Evolutionary conservation across 2,797 vertebrate genomes (phyloP).

Genomic region (Macropus fuliginosus): DNA sequence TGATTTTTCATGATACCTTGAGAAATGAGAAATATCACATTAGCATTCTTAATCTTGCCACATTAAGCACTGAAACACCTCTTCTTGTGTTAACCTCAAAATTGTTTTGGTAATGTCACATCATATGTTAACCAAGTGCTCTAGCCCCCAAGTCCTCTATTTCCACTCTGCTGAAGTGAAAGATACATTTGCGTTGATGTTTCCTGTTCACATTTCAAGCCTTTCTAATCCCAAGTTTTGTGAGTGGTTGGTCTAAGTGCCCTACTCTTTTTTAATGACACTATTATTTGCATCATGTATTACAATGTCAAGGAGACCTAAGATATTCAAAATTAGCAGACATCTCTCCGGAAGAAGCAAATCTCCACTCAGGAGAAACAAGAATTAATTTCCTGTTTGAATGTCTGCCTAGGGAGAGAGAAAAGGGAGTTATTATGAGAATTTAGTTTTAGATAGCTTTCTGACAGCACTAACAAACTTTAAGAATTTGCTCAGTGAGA

Average conservation of each 20-base stretch:
- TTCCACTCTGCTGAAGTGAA: slow-evolving; percentile 53
- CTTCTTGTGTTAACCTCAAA: slow-evolving; percentile 59
- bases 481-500: too few species aligned
- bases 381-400: neutral
- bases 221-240: slow-evolving; percentile 51
- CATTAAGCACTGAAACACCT: slow-evolving; percentile 43
- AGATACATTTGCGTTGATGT: slow-evolving; percentile 7
- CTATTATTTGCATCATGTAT: slow-evolving; percentile 75
- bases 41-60: slow-evolving; percentile 66
- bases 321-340: slow-evolving; percentile 77
- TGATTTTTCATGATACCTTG: slow-evolving; percentile 53
- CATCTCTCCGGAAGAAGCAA: slow-evolving; percentile 64
- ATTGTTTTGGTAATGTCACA: neutral
- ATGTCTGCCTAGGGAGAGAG: neutral
- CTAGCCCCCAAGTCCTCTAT: neutral
- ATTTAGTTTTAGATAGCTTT: neutral
- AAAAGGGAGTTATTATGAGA: neutral
- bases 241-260: slow-evolving; percentile 57
- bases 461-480: too few species aligned
- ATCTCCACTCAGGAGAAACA: slow-evolving; percentile 71
- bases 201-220: slow-evolving; percentile 65
- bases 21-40: slow-evolving; percentile 74
- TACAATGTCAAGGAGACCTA: slow-evolving; percentile 73
- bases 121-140: neutral
- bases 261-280: slow-evolving; percentile 70